A percentile compares a stretch with the other conserved stretches of the same genome.
These are phyloP conservation scores for Slavum lentiscoides DNA, from an alignment of 2,888 invertebrate species.

Conservation along the genomic window DNA sequence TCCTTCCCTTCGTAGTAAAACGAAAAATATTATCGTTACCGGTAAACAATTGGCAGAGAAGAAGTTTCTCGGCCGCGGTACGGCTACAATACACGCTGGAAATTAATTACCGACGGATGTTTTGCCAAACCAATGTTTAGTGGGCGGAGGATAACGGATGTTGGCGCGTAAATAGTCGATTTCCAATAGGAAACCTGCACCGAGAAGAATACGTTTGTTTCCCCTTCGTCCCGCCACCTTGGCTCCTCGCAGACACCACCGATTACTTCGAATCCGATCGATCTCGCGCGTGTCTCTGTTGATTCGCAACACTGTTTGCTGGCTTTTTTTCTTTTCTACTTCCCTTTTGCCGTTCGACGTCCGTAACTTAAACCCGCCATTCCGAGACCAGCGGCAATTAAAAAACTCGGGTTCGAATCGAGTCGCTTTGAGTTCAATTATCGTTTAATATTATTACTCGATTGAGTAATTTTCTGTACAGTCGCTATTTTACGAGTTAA, in stretches of 20 bases:
- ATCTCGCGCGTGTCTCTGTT: not conserved
- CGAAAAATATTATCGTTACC: too few relatives aligned
- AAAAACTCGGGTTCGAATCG: too few relatives aligned
- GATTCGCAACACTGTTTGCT: too few relatives aligned
- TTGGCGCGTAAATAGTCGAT: conserved; percentile 6
- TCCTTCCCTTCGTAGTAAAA: too few relatives aligned
- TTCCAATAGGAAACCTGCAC: conserved; percentile 26
- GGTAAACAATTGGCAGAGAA: not conserved
- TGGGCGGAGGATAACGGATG: conserved; percentile 38
- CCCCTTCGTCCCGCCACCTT: not conserved
- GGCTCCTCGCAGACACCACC: not conserved
- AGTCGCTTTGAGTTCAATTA: too few relatives aligned
- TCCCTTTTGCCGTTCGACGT: not conserved
- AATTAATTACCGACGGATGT: conserved; percentile 36
- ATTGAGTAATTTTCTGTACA: too few relatives aligned
- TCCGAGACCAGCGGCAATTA: too few relatives aligned
- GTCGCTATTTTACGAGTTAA: too few relatives aligned
- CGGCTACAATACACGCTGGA: not conserved
- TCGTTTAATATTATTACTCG: too few relatives aligned
- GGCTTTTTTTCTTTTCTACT: not conserved
- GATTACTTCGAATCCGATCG: not conserved
- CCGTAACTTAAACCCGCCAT: too few relatives aligned
- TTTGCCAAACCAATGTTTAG: conserved; percentile 19
- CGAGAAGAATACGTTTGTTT: not conserved
- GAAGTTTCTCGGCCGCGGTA: not conserved